Evolutionary conservation across 1,140 invertebrate genomes (phyloP), one percentile per base, ranked within the genome.

Genomic region (Globodera ellingtonae): DNA sequence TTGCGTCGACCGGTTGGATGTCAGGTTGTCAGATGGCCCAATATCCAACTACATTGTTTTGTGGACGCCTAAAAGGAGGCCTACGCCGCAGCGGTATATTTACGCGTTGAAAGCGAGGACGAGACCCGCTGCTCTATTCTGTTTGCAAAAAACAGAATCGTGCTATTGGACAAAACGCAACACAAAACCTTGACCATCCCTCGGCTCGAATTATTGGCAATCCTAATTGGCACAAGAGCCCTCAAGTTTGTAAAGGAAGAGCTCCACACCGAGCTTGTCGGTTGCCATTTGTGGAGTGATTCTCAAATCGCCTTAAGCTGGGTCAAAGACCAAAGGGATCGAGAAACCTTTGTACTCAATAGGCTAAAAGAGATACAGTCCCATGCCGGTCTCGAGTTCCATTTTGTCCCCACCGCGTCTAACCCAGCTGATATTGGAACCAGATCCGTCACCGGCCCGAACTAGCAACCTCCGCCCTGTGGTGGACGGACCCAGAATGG

Each of bases 131-230:
- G 15, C 3, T 44, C 6, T 21, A 18, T 72, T 7, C 6, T 72
- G n/a, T 72, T 72, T 44, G 71, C 71, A 35, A 72, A 72, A 72
- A 72, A 72, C 8, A 21, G 71, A 44, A 72, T 72, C 44, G 71
- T 72, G 0, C 71, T 21, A 4, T 48, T 48, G 35, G n/a, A 35
- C 6, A 72, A 72, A 72, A 52, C 47, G 9, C 35, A 50, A 50
- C 1, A 10, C 50, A 72, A 72, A n/a, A 44, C 71, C 0, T 44
- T 72, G 7, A 72, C 71, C 18, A 72, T 72, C 0, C 71, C 71
- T 3, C n/a, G 71, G 9, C 71, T 72, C 0, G 71, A 72, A 44
- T 9, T 72, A 0, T 2, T 72, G 6, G 71, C 71, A 4, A 72
- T 72, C 8, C 6, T 72, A 4, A 72, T 72, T 7, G 71, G 71